Evolutionary conservation across 2,797 vertebrate genomes (phyloP), one percentile per base, ranked within the genome.

Genomic region (Pogoniulus pusillus): DNA sequence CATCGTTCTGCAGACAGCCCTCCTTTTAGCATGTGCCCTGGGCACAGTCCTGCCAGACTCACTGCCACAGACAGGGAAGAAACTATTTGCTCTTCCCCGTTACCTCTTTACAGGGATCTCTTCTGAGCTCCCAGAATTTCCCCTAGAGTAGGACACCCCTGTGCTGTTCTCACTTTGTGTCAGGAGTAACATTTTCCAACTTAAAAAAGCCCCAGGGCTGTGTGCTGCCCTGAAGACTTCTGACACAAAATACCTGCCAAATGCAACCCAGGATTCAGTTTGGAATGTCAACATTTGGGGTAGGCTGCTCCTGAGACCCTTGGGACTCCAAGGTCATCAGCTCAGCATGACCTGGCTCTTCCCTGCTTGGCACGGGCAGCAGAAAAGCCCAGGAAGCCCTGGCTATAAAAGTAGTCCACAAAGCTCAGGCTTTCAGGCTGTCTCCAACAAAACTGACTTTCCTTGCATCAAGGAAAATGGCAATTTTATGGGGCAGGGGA

Each of bases 71-170:
- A 86, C 45, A 85, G 1, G 27, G 59, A 85, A 88, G 69, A 66
- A 89, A 89, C n/a, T 81, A 57, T 91, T 91, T 91, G 70, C 39
- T 94, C 55, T 91, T 89, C 86, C 92, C 88, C 32, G 10, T 76
- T 94, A 90, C 83, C 76, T 90, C 41, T 93, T 90, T 95, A 87
- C 84, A 90, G 86, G 66, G 76, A 89, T 92, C 88, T 96, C 88
- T 94, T 90, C 85, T 90, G 88, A 95, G 90, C 75, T 93, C 70
- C 55, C 59, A 91, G 82, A 82, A 85, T 91, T 94, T 94, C 66
- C 88, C 81, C 84, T 89, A 66, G 69, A 93, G 90, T 90, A 53
- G 91, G 79, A 87, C 93, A 95, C 66, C 75, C 73, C 73, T 90
- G 63, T 85, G 63, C 73, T 94, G 66, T 87, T 95, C 92, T 65